These are phyloP conservation scores for Dipodomys stephensi DNA, from an alignment of 2,113 vertebrate species.

Conservation along the genomic window DNA sequence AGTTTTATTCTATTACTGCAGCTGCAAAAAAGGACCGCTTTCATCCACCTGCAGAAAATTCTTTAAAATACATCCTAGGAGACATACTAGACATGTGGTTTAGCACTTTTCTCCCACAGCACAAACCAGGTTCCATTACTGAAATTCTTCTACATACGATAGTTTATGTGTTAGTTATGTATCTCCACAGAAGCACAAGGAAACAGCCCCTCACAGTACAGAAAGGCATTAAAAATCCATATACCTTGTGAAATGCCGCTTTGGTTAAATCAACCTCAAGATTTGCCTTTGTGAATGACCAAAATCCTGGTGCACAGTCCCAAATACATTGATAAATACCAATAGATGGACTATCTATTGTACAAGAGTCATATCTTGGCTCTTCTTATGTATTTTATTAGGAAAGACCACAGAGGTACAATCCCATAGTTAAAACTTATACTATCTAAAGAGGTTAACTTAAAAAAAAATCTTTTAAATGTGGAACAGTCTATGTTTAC, in stretches of 20 bases:
- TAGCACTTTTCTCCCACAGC: conserved; percentile 21
- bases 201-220: background rate
- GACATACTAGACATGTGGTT: background rate
- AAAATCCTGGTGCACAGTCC: background rate
- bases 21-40: conserved; percentile 36
- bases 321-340: background rate
- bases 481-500: background rate
- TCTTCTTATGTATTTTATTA: background rate
- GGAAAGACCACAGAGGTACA: background rate
- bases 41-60: conserved; percentile 50
- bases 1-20: conserved; percentile 53
- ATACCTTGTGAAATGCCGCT: conserved; percentile 56
- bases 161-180: background rate
- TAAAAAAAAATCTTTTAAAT: conserved; percentile 9
- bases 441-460: background rate
- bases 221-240: conserved; percentile 19
- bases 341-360: background rate
- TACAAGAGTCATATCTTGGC: too few species aligned
- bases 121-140: conserved; percentile 47
- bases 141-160: background rate
- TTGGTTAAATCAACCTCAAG: conserved; percentile 61
- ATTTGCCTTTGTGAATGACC: conserved; percentile 64
- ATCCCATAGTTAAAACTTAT: conserved; percentile 35
- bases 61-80: conserved; percentile 56
- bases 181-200: conserved; percentile 30